A percentile compares a stretch with the other conserved stretches of the same genome.
Conservation (phyloP, 2,113 vertebrate species). For the Chloropsis hardwickii region DNA sequence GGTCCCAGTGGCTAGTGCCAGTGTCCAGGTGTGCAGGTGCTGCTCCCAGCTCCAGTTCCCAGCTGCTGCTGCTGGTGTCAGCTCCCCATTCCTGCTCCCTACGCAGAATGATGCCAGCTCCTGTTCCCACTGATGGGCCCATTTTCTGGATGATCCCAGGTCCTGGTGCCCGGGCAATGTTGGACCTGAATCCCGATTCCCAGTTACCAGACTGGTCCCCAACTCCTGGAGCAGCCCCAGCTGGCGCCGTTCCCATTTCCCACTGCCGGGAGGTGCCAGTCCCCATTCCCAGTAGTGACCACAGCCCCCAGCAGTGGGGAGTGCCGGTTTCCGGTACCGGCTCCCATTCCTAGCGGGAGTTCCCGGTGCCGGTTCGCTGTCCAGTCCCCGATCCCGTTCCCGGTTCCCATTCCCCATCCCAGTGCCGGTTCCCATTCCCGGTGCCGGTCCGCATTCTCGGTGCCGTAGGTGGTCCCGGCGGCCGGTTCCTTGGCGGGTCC, state of each 20-base stretch:
- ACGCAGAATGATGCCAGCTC: neutral
- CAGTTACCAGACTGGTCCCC: neutral
- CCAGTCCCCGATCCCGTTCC: neutral
- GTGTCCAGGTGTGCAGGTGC: neutral
- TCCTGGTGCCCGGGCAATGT: too few relatives aligned
- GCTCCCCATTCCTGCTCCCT: neutral
- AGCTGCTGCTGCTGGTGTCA: neutral
- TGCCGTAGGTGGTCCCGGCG: fast-evolving
- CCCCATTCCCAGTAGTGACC: neutral
- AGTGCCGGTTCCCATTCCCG: too few relatives aligned
- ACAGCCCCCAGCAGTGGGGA: neutral
- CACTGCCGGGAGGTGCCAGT: neutral
- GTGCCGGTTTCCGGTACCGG: neutral
- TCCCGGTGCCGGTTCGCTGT: neutral
- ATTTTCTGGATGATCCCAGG: neutral
- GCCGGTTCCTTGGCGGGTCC: fast-evolving
- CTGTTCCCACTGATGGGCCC: neutral
- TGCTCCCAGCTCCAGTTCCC: neutral
- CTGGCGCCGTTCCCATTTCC: neutral
- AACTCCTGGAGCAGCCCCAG: neutral
- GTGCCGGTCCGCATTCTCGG: fast-evolving
- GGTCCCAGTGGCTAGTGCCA: neutral
- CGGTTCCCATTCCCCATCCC: neutral
- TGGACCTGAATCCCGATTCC: neutral
- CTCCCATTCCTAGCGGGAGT: neutral